Base-by-base conservation (phyloP, 2,888 invertebrate species). In the Trichogramma dendrolimi region DNA sequence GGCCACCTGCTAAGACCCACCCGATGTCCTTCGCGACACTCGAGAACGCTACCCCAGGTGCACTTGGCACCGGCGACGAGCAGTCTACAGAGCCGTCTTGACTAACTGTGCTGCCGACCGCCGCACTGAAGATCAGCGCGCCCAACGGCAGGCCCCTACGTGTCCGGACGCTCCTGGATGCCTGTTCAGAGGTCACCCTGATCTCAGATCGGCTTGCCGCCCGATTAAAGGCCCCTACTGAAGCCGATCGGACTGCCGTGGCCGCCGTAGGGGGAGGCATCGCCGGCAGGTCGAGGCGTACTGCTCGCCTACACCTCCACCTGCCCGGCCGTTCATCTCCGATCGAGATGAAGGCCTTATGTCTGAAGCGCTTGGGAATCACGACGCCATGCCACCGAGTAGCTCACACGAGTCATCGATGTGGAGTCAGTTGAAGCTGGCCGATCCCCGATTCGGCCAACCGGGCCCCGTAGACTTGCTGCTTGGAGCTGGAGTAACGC, bases 111-210 rank as follows among this genome's bases (percentile, higher is more conserved):
- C 44, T 44, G 10, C 44, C 10, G 7, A 44, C 44, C 44, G 4
- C 44, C 44, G 44, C 10, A 7, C 8, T 44, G 2, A 8, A 2
- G 7, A 10, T 44, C 8, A 44, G 44, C 10, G 44, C 8, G 8
- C 7, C 8, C 44, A 2, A 44, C 10, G 4, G 44, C 44, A 7
- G 44, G 8, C 44, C 10, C 44, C 8, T 10, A 4, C 8, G 2
- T 4, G 8, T 44, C 8, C 44, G 44, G 10, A 10, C 44, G 10
- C 51, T 58, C 1, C 48, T 58, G 14, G 58, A 51, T 50, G 43
- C 50, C 7, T 41, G 58, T n/a, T 58, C 51, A 5, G 50, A 58
- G 27, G 41, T 58, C 6, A 27, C 58, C 51, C 48, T 50, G 14
- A 8, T 51, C 43, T 42, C 58, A 2, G 49, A 50, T 4, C 4